Evolutionary conservation across 2,888 invertebrate species (phyloP), one percentile per base, ranked within the genome.

Genomic region (Branchellion lobata): DNA sequence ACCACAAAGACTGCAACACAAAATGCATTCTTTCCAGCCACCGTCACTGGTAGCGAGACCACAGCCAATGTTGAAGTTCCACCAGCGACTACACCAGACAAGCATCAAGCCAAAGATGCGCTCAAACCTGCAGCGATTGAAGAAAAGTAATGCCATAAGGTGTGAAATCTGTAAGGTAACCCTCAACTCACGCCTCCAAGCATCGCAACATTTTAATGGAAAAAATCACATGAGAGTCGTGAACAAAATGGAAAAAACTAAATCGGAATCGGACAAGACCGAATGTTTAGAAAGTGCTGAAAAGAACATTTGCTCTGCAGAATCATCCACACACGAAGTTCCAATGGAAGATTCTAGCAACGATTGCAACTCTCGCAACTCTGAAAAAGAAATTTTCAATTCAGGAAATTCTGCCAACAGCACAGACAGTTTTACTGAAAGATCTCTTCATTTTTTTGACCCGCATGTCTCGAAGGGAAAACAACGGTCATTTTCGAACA

Each of bases 151-250:
- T 40, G 40, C 40, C 71, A 71, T 71, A 3, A 8, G 71, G n/a
- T 75, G 75, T 31, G 31, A 51, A 8, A 18, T 75, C 5, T 75
- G 75, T 29, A 40, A 40, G 27, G 31, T 75, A 14, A 29, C 27
- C 11, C 51, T 75, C n/a, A 75, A 75, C 75, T 75, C 75, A 5
- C n/a, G 51, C 51, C 34, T 51, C 29, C 75, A 75, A 40, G 75
- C 75, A 18, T 24, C 14, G 29, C 75, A 75, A 29, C 75, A 75
- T 53, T 75, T 75, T 53, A 53, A 31, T 11, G 75, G 75, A 36
- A 75, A 75, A 21, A 47, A n/a, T 33, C 75, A 75, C 31, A 24
- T 31, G 29, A n/a, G 75, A 57, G 57, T 29, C 31, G 21, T 75
- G 53, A 34, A 40, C 31, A 51, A 29, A 31, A 51, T 36, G 53